Evolutionary conservation across 2,888 invertebrate species (phyloP), one percentile per base, ranked within the genome.

Genomic region (Syrista parreyssii): DNA sequence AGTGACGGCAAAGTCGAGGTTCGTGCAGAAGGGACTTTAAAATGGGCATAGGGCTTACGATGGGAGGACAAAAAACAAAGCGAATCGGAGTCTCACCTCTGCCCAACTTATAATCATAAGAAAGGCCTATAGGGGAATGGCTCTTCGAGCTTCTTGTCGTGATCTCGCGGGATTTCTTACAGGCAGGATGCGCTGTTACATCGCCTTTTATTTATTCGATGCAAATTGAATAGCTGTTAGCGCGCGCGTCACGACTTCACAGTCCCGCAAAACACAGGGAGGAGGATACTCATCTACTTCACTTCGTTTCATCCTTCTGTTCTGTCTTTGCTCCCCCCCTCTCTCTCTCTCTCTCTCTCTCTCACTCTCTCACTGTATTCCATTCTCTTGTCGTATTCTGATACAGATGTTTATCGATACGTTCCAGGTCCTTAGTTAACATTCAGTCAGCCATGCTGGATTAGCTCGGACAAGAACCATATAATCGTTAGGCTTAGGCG

Each of bases 21-120:
- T 33, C 71, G 71, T 33, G 71, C 71, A 71, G 32, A 71, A 71
- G 32, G 71, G 71, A 32, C 71, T 33, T 33, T 9, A 23, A 55
- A 55, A 55, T 55, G 55, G 55, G 55, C 23, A 55, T 55, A 55
- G 55, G 32, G 31, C 71, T 71, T 71, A 33, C 71, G 31, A 71
- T 15, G 12, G 31, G 71, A 71, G 71, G 6, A 32, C 12, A 23
- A 69, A 71, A 71, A 15, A 71, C 71, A 71, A 11, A 71, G 31
- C 71, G 71, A 71, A 71, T 71, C 71, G 71, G 83, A 82, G 80
- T 84, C 81, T 83, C 83, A 80, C 81, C 82, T 82, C 80, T 76
- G 77, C 78, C 84, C 80, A 81, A 74, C 83, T 84, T 81, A 84
- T 87, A 87, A 87, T 87, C 85, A 84, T 85, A 87, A 87, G 85